phyloP scores from a whole-genome alignment of 2,888 invertebrate genomes.

The Nymphalis urticae region DNA sequence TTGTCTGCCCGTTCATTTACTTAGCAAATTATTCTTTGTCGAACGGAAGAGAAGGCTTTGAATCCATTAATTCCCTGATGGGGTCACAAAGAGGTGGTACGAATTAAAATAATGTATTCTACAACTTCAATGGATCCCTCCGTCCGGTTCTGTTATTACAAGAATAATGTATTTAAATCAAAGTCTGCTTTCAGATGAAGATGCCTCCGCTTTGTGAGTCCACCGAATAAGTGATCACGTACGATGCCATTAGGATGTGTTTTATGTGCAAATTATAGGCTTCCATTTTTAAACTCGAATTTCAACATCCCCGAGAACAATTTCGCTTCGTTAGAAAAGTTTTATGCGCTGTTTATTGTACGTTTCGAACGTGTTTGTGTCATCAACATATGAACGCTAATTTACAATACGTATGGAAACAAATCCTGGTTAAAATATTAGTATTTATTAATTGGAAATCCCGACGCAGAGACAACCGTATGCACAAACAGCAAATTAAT shows the following conservation, averaged over 20 bases:
- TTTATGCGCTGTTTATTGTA: constrained; percentile 46
- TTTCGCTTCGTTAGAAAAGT: constrained; percentile 75
- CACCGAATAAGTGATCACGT: constrained; percentile 79
- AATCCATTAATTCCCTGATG: constrained; percentile 80
- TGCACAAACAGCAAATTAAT: constrained; percentile 74
- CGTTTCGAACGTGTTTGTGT: constrained; percentile 26
- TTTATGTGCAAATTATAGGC: constrained; percentile 81
- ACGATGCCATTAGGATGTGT: constrained; percentile 77
- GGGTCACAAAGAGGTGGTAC: constrained; percentile 80
- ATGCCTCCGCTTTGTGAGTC: constrained; percentile 72
- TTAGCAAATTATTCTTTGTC: constrained; percentile 82
- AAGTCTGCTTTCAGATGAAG: constrained; percentile 78
- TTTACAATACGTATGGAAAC: not conserved
- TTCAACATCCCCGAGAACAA: constrained; percentile 62
- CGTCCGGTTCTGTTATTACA: constrained; percentile 79
- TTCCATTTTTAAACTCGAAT: constrained; percentile 74
- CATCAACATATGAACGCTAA: constrained; percentile 1
- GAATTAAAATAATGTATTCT: constrained; percentile 82
- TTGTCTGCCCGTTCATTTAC: constrained; percentile 80
- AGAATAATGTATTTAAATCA: constrained; percentile 82
- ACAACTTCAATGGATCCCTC: constrained; percentile 77
- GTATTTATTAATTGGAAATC: constrained; percentile 67
- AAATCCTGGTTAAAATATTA: constrained; percentile 17
- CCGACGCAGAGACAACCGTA: constrained; percentile 55
- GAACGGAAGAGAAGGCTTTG: constrained; percentile 80